phyloP scores from a whole-genome alignment of 1,140 invertebrate species.

The Bombus sibiricus region DNA sequence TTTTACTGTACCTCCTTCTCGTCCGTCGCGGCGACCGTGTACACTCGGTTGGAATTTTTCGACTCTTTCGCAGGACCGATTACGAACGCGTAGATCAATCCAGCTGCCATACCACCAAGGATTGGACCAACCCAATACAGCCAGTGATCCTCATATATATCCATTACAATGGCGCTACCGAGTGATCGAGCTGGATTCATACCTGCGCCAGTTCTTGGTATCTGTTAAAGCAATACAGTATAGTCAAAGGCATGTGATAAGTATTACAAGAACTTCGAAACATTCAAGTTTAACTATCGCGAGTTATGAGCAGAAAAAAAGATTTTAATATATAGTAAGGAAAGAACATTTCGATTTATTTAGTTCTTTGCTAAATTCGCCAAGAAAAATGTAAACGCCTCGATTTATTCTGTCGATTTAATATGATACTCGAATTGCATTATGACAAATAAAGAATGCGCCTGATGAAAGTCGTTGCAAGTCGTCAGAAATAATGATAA shows the following conservation, averaged over 20 bases:
- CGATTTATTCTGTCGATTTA: too few species aligned
- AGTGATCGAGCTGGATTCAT: slow-evolving; percentile 96
- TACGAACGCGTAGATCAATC: slow-evolving; percentile 89
- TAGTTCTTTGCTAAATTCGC: too few species aligned
- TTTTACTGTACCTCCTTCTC: slow-evolving; percentile 86
- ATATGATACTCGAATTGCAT: too few species aligned
- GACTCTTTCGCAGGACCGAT: slow-evolving; percentile 85
- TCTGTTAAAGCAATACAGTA: slow-evolving; percentile 75
- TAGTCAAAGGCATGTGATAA: background rate
- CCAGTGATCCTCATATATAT: slow-evolving; percentile 91
- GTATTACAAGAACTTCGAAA: too few species aligned
- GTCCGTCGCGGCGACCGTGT: slow-evolving; percentile 85
- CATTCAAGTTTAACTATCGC: too few species aligned
- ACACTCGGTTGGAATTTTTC: slow-evolving; percentile 80
- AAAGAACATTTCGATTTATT: too few species aligned
- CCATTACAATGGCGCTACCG: slow-evolving; percentile 91
- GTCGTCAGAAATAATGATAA: too few species aligned
- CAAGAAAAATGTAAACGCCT: too few species aligned
- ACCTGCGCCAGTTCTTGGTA: slow-evolving; percentile 91
- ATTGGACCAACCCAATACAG: slow-evolving; percentile 95
- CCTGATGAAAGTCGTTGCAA: too few species aligned
- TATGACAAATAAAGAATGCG: too few species aligned
- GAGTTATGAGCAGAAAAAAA: too few species aligned
- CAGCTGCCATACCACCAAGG: slow-evolving; percentile 90
- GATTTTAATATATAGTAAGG: too few species aligned